Base-by-base conservation (phyloP, 2,888 invertebrate genomes). In the Melanotus villosus region DNA sequence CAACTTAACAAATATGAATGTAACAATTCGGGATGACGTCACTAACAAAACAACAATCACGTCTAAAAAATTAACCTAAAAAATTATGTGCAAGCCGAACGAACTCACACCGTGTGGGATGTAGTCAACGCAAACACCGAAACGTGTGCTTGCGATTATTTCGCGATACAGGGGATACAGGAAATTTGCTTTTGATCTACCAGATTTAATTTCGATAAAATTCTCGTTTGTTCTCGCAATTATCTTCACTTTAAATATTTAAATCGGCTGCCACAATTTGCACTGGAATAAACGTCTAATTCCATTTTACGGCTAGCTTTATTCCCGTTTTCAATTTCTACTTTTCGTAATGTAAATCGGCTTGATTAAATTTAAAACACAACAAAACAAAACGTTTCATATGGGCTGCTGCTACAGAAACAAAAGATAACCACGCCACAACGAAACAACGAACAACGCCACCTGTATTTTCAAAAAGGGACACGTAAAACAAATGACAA, bases 201-300 rank as follows among this genome's bases (percentile, higher is more conserved):
- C 41, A 41, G 41, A 18, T 41, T 41, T 18, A 12, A 41, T 41
- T 41, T 41, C 41, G 41, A 41, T 41, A 41, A 41, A 41, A 41
- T 41, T 41, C 41, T 41, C 12, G 36, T 38, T 38, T 3, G 36
- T 41, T 41, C 41, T 18, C 14, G 16, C 14, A 14, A 38, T 12
- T 14, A n/a, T 9, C n/a, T 38, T 9, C 12, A 41, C 14, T 41
- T 41, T 41, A 16, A 41, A 41, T 1, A 1, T 12, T 5, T 41
- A 14, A 41, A 41, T 18, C 41, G 3, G 1, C 41, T 41, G 16
- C 4, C 14, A 16, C 3, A 5, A 14, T 2, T 12, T 5, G 9
- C n/a, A 1, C 7, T 7, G 16, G 7, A 41, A 38, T 14, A 12
- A 7, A 18, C 12, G 16, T 41, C 7, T 16, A 41, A 1, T 41